phyloP scores from a whole-genome alignment of 2,888 invertebrate genomes.

The Trichacis sp. region DNA sequence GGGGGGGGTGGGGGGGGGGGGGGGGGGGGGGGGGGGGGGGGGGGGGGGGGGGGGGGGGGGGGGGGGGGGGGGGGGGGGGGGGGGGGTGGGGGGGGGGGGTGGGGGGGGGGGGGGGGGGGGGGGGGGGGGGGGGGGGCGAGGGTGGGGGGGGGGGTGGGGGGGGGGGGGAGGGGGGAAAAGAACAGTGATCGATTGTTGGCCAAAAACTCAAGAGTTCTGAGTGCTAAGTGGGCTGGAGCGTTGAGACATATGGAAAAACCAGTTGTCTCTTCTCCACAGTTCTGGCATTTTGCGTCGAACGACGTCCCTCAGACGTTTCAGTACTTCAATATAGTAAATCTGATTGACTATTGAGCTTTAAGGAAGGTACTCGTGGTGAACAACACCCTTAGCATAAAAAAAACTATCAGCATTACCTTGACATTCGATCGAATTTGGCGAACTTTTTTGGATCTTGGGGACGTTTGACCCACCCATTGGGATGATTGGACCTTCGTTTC shows the following conservation, averaged over 20 bases:
- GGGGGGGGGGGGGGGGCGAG: too few species aligned
- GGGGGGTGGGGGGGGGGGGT: too few species aligned
- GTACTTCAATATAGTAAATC: neutral
- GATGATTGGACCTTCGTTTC: constrained; percentile 42
- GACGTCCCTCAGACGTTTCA: neutral
- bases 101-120: too few species aligned
- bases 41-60: too few species aligned
- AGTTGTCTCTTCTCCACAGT: neutral
- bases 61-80: too few species aligned
- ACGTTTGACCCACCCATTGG: constrained; percentile 30
- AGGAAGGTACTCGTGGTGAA: constrained; percentile 38
- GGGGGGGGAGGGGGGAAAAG: neutral
- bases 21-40: too few species aligned
- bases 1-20: too few species aligned
- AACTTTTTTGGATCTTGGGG: constrained; percentile 32
- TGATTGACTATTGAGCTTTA: neutral
- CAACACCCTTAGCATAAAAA: constrained; percentile 35
- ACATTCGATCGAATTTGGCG: constrained; percentile 34
- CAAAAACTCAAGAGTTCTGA: neutral
- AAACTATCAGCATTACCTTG: constrained; percentile 27
- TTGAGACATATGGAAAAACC: neutral
- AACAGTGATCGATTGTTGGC: neutral
- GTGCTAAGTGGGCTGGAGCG: neutral
- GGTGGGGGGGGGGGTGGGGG: too few species aligned
- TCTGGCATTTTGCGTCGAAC: neutral